Percentiles rank a stretch among this genome's conserved stretches.
Conservation (phyloP, 1,140 invertebrate genomes). For the Trichogramma pretiosum region DNA sequence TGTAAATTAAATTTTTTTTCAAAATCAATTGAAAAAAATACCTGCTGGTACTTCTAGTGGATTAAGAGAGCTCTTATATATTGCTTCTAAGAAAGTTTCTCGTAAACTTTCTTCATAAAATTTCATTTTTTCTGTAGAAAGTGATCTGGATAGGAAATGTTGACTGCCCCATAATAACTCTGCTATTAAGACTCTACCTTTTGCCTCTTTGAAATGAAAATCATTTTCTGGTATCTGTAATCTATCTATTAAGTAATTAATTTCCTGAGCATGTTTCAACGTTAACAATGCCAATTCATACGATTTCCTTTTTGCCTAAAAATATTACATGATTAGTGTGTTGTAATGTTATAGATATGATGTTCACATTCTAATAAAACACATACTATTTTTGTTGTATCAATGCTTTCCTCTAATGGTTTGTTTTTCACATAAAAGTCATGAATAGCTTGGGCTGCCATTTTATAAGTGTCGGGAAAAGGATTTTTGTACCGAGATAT, state of each 20-base stretch:
- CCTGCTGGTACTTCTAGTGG: conserved; percentile 1
- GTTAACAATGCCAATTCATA: conserved; percentile 65
- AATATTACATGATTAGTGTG: too few species aligned
- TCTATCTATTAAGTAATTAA: conserved; percentile 56
- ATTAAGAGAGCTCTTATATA: too few species aligned
- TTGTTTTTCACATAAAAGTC: too few species aligned
- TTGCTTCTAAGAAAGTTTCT: not conserved
- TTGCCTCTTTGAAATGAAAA: conserved; percentile 56
- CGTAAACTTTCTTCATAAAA: not conserved
- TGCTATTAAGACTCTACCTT: conserved; percentile 67
- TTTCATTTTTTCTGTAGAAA: not conserved
- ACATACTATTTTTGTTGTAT: too few species aligned
- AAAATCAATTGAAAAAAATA: conserved; percentile 10
- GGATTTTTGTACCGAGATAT: too few species aligned
- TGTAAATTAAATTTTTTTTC: not conserved
- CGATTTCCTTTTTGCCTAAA: too few species aligned
- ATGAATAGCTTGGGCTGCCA: too few species aligned
- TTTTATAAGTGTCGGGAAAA: too few species aligned
- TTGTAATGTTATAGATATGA: too few species aligned
- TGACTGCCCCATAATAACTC: conserved; percentile 76
- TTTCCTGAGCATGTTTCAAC: conserved; percentile 54
- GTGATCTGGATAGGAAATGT: conserved; percentile 44
- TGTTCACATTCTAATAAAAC: too few species aligned
- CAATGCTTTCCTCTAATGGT: too few species aligned
- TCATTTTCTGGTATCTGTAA: conserved; percentile 58